Conservation (phyloP, 2,797 vertebrate genomes). For the Mus spretus region DNA sequence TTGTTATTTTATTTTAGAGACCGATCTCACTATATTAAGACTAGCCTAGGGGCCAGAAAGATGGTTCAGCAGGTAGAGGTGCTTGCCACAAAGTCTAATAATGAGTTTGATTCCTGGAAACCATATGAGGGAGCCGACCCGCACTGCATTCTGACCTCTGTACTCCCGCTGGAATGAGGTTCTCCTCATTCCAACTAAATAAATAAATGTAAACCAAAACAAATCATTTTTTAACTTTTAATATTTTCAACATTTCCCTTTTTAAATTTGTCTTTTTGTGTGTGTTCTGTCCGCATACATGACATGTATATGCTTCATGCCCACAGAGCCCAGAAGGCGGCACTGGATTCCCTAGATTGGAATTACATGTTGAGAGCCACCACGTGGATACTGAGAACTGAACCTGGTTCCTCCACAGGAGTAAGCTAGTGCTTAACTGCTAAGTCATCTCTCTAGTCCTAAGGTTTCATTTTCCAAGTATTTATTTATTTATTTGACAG, state of each 20-base stretch:
- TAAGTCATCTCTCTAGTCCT: not conserved
- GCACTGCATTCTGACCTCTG: not conserved
- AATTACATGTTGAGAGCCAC: not conserved
- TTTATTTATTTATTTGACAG: too few relatives aligned
- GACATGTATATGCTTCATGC: not conserved
- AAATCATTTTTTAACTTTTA: not conserved
- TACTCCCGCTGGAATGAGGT: not conserved
- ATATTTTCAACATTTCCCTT: not conserved
- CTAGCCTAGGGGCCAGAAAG: not conserved
- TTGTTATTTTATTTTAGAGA: not conserved
- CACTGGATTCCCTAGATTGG: not conserved
- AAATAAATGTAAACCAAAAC: not conserved
- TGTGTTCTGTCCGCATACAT: not conserved
- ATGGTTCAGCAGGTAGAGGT: not conserved
- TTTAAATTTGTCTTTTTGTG: not conserved
- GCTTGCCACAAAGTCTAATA: not conserved
- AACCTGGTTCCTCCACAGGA: not conserved
- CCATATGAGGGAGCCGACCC: not conserved
- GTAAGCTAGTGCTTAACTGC: not conserved
- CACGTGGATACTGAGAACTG: not conserved
- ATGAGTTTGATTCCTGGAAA: not conserved
- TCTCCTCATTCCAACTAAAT: not conserved
- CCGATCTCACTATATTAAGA: not conserved
- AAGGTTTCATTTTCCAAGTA: not conserved
- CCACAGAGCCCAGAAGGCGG: not conserved